Percentiles rank a stretch among this genome's conserved stretches.
Conservation (phyloP, 2,888 invertebrate species). For the Zelleria hepariella region DNA sequence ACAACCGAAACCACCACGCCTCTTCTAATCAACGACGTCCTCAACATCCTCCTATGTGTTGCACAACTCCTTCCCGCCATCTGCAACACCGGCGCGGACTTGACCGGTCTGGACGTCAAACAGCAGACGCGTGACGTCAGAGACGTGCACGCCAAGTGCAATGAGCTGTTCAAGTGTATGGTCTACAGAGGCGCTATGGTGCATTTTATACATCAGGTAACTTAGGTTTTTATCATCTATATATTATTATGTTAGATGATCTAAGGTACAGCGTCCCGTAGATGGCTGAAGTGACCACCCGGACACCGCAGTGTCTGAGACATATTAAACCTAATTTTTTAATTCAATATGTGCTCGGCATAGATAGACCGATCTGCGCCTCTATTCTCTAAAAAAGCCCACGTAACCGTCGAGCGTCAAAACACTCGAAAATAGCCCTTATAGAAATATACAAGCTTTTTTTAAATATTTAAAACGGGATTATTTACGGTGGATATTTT, state of each 20-base stretch:
- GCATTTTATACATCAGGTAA: conserved; percentile 82
- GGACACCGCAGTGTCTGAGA: too few relatives aligned
- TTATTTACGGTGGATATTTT: too few relatives aligned
- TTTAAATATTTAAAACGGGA: too few relatives aligned
- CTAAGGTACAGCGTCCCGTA: not conserved
- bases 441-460: too few relatives aligned
- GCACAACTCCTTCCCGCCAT: conserved; percentile 80
- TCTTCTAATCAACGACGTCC: conserved; percentile 77
- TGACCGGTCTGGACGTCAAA: conserved; percentile 69
- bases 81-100: conserved; percentile 73
- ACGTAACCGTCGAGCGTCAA: too few relatives aligned
- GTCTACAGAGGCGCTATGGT: conserved; percentile 82
- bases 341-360: not conserved
- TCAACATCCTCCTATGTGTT: conserved; percentile 83
- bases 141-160: conserved; percentile 87
- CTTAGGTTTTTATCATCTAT: too few relatives aligned
- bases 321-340: not conserved
- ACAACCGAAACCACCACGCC: conserved; percentile 70
- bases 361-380: not conserved
- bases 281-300: too few relatives aligned
- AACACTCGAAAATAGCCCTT: too few relatives aligned
- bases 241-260: too few relatives aligned
- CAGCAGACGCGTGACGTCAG: conserved; percentile 79
- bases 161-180: conserved; percentile 81
- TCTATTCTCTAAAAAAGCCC: too few relatives aligned